These are phyloP conservation scores for Leptothorax acervorum DNA, from an alignment of 2,888 invertebrate species.

Conservation along the genomic window DNA sequence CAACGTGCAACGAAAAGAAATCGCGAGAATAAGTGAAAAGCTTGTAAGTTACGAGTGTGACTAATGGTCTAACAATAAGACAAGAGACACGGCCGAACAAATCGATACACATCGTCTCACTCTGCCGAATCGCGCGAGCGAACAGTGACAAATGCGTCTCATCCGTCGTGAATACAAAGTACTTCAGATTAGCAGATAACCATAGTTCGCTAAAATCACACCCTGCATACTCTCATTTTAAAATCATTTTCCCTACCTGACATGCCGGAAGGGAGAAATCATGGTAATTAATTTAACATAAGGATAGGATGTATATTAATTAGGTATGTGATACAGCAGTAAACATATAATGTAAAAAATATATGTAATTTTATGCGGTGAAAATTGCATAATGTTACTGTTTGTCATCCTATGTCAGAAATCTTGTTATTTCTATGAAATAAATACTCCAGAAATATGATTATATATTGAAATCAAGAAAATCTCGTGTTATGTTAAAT, in stretches of 20 bases:
- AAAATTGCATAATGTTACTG: neutral
- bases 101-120: slow-evolving; percentile 66
- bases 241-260: neutral
- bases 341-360: neutral
- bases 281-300: neutral
- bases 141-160: slow-evolving; percentile 63
- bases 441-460: neutral
- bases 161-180: slow-evolving; percentile 59
- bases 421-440: neutral
- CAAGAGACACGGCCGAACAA: slow-evolving; percentile 32
- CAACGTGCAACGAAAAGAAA: slow-evolving; percentile 23
- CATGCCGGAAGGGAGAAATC: neutral
- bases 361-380: neutral
- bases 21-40: slow-evolving; percentile 37
- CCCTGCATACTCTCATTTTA: neutral
- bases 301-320: neutral
- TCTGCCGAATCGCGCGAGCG: slow-evolving; percentile 49
- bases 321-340: neutral
- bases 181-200: slow-evolving; percentile 37
- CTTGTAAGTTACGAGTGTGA: slow-evolving; percentile 64
- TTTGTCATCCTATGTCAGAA: neutral
- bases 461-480: too few relatives aligned
- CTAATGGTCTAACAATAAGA: slow-evolving; percentile 56
- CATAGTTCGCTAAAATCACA: slow-evolving; percentile 33
- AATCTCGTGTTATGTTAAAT: too few relatives aligned